Evolutionary conservation across 2,797 vertebrate species (phyloP).

Genomic region (Pangasius macronema): DNA sequence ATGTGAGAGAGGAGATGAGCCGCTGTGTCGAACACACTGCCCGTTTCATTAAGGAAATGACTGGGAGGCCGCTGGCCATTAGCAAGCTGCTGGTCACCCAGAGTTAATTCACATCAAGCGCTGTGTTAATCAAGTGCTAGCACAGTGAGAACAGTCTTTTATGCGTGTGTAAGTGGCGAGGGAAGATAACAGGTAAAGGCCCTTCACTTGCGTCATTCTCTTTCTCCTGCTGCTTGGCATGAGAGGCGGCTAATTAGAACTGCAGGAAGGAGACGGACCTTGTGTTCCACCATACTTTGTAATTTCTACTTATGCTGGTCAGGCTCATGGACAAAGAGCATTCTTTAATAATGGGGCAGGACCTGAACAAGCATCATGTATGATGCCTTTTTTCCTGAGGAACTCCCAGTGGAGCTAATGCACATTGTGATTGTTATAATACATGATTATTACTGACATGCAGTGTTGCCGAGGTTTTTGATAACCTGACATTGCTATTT

Average conservation of each 20-base stretch:
- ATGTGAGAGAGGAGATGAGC: conserved; percentile 18
- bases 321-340: conserved; percentile 56
- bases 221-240: conserved; percentile 49
- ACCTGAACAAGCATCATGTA: conserved; percentile 61
- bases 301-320: conserved; percentile 59
- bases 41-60: conserved; percentile 52
- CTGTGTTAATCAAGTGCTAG: conserved; percentile 44
- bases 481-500: background rate
- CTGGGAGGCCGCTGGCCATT: conserved; percentile 43
- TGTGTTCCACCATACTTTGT: conserved; percentile 57
- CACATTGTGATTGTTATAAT: conserved; percentile 33
- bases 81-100: conserved; percentile 31
- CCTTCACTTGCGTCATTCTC: conserved; percentile 3
- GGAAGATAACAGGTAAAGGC: conserved; percentile 37
- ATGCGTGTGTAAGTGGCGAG: conserved; percentile 29
- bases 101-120: conserved; percentile 31
- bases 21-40: conserved; percentile 27
- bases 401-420: background rate
- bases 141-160: conserved; percentile 35
- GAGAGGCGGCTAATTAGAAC: conserved; percentile 66
- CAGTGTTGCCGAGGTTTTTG: no score
- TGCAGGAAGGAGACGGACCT: conserved; percentile 57
- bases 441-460: conserved; percentile 22
- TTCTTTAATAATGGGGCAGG: conserved; percentile 64
- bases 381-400: conserved; percentile 30